Percentiles rank a stretch among this genome's conserved stretches.
phyloP scores from a whole-genome alignment of 2,888 invertebrate species.

The Dolomedes plantarius region DNA sequence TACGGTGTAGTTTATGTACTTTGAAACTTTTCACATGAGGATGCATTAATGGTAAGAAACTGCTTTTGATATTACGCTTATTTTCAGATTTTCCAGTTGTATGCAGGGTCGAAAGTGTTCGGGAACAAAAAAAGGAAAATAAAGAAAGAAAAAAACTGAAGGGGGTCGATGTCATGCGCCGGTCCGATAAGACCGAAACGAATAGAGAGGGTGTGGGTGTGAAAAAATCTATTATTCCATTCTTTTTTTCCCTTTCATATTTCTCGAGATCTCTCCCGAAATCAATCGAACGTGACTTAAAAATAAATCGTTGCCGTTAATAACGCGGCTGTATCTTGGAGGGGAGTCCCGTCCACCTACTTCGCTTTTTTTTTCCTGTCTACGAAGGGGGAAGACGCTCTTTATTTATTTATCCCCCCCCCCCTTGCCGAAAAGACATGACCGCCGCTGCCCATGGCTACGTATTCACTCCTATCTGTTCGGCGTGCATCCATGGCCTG shows the following conservation, averaged over 20 bases:
- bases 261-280: constrained; percentile 52
- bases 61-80: too few species aligned
- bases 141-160: too few species aligned
- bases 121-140: too few species aligned
- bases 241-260: constrained; percentile 30
- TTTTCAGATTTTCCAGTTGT: too few species aligned
- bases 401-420: constrained; percentile 25
- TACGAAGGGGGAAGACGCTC: neutral
- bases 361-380: constrained; percentile 15
- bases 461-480: constrained; percentile 54
- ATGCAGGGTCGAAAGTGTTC: too few species aligned
- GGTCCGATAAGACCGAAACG: constrained; percentile 55
- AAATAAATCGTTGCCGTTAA: constrained; percentile 67
- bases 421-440: constrained; percentile 43
- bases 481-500: constrained; percentile 39
- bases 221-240: constrained; percentile 48
- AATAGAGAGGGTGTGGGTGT: constrained; percentile 36
- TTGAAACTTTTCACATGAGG: too few species aligned
- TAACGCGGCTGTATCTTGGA: constrained; percentile 56
- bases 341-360: constrained; percentile 6
- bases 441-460: constrained; percentile 48
- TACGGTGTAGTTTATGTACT: too few species aligned
- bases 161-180: neutral
- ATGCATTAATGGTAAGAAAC: too few species aligned
- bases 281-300: constrained; percentile 71